phyloP scores from a whole-genome alignment of 1,140 invertebrate species.

The Caenorhabditis remanei region DNA sequence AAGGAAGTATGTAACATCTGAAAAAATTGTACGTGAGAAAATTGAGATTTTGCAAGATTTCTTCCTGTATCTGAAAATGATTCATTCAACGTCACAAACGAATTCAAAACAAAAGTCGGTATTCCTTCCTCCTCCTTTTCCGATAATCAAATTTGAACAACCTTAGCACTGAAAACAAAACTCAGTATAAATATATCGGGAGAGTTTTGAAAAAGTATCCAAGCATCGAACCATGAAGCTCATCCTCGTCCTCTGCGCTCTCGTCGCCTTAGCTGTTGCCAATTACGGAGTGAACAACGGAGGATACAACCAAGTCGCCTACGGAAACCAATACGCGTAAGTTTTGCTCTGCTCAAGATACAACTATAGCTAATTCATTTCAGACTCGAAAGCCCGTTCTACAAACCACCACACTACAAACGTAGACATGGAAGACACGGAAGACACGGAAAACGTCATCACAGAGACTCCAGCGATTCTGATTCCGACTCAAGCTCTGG shows the following conservation, averaged over 20 bases:
- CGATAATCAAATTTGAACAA: neutral
- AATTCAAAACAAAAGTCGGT: neutral
- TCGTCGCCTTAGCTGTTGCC: neutral
- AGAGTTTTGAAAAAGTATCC: neutral
- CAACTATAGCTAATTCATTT: too few relatives aligned
- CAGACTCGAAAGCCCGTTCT: neutral
- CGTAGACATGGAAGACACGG: neutral
- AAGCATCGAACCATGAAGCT: conserved; percentile 39
- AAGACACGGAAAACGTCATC: conserved; percentile 1
- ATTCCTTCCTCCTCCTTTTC: neutral
- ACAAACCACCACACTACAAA: neutral
- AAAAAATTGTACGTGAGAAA: neutral
- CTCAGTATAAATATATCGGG: neutral
- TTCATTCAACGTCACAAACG: neutral
- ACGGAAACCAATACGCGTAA: neutral
- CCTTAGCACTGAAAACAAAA: neutral
- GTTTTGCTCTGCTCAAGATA: neutral
- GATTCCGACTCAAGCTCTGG: neutral
- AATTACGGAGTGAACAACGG: neutral
- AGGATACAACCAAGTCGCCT: neutral
- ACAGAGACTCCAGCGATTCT: neutral
- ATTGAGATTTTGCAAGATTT: neutral
- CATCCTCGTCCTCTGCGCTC: neutral
- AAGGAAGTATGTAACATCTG: too few relatives aligned
- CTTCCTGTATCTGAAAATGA: neutral